These are phyloP conservation scores for Catostomus latipinnis DNA, from an alignment of 2,797 vertebrate species.

Conservation along the genomic window DNA sequence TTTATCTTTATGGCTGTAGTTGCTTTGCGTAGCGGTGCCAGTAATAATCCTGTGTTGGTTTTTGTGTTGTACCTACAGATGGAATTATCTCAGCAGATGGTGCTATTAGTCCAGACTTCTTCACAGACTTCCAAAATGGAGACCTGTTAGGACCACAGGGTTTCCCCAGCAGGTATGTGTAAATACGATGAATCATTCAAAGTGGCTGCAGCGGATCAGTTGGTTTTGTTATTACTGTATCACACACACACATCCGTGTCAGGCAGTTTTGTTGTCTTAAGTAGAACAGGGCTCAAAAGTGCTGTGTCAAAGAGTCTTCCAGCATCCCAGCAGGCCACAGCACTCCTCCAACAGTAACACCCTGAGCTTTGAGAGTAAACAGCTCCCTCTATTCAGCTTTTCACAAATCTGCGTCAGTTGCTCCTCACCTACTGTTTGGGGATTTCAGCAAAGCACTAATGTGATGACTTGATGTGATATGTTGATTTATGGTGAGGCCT, in stretches of 20 bases:
- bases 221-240: slow-evolving; percentile 16
- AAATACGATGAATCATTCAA: slow-evolving; percentile 18
- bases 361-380: slow-evolving; percentile 68
- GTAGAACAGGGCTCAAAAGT: slow-evolving; percentile 23
- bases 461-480: slow-evolving; percentile 26
- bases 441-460: slow-evolving; percentile 24
- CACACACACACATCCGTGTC: slow-evolving; percentile 15
- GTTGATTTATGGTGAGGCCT: slow-evolving; percentile 50
- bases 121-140: slow-evolving; percentile 85
- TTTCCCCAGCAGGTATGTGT: slow-evolving; percentile 81
- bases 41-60: no score
- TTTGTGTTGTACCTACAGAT: slow-evolving; percentile 71
- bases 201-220: background rate
- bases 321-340: slow-evolving; percentile 64
- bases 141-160: slow-evolving; percentile 79
- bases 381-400: slow-evolving; percentile 35
- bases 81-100: slow-evolving; percentile 84
- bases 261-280: slow-evolving; percentile 46
- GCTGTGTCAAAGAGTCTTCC: slow-evolving; percentile 41
- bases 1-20: background rate
- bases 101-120: slow-evolving; percentile 86
- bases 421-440: slow-evolving; percentile 35
- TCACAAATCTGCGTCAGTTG: slow-evolving; percentile 22
- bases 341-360: slow-evolving; percentile 63
- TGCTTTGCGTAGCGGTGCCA: background rate